These are phyloP conservation scores for Astyanax mexicanus DNA, from an alignment of 2,797 vertebrate genomes.

Conservation along the genomic window DNA sequence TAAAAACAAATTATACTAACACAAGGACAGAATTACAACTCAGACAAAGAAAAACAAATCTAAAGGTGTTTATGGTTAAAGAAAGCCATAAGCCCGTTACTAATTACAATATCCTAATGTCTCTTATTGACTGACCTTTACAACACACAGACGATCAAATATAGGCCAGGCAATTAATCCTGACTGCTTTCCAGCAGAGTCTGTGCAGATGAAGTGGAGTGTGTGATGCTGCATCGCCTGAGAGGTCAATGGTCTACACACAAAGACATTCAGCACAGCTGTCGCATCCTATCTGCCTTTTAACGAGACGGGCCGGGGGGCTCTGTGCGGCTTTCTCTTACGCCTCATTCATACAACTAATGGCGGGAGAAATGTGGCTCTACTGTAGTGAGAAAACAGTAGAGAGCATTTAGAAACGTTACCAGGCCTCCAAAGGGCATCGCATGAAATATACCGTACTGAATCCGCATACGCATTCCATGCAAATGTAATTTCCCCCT, in stretches of 20 bases:
- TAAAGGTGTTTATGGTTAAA: neutral
- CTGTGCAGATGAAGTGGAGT: constrained; percentile 13
- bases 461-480: constrained; percentile 12
- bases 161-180: constrained; percentile 14
- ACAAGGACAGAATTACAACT: neutral
- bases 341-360: neutral
- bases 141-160: neutral
- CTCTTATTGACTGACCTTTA: neutral
- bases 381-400: neutral
- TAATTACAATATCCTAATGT: neutral
- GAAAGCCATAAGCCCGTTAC: neutral
- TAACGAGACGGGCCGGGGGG: constrained; percentile 19
- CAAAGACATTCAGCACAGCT: constrained; percentile 26
- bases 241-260: neutral
- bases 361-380: neutral
- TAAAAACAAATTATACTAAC: too few relatives aligned
- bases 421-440: neutral
- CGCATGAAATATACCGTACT: neutral
- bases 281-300: constrained; percentile 5
- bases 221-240: constrained; percentile 32
- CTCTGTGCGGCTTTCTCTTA: constrained; percentile 5
- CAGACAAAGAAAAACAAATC: neutral
- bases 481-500: neutral
- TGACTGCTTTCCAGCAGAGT: neutral
- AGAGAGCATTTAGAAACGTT: neutral